Conservation (phyloP, 1,140 invertebrate species). For the Achroia grisella region DNA sequence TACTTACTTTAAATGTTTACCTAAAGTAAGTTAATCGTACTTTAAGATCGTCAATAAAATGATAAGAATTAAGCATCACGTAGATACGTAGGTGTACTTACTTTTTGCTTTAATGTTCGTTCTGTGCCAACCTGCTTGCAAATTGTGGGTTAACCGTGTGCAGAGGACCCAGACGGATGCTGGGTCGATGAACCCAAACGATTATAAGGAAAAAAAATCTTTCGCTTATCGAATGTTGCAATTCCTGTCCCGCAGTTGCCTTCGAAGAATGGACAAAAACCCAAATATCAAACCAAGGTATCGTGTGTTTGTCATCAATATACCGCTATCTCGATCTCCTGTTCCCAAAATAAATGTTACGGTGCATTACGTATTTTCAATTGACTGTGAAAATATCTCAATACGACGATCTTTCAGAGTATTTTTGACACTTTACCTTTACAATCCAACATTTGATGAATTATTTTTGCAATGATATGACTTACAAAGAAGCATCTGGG, state of each 20-base stretch:
- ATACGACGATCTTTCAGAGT: no score
- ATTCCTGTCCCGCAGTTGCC: constrained; percentile 45
- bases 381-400: no score
- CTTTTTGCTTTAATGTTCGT: constrained; percentile 7
- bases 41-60: no score
- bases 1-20: no score
- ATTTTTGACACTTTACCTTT: no score
- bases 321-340: constrained; percentile 51
- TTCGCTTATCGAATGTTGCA: constrained; percentile 40
- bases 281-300: constrained; percentile 14
- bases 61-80: neutral
- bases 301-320: constrained; percentile 26
- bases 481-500: no score
- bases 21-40: no score
- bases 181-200: constrained; percentile 33
- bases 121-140: constrained; percentile 5
- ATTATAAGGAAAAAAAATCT: constrained; percentile 38
- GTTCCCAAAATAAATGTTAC: constrained; percentile 39
- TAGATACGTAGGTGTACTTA: neutral
- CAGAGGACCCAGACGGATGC: neutral
- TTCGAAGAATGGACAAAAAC: constrained; percentile 47
- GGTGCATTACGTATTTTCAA: constrained; percentile 24
- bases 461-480: no score
- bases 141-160: neutral
- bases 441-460: no score